Base-by-base conservation (phyloP, 2,113 vertebrate species). In the Suncus etruscus region DNA sequence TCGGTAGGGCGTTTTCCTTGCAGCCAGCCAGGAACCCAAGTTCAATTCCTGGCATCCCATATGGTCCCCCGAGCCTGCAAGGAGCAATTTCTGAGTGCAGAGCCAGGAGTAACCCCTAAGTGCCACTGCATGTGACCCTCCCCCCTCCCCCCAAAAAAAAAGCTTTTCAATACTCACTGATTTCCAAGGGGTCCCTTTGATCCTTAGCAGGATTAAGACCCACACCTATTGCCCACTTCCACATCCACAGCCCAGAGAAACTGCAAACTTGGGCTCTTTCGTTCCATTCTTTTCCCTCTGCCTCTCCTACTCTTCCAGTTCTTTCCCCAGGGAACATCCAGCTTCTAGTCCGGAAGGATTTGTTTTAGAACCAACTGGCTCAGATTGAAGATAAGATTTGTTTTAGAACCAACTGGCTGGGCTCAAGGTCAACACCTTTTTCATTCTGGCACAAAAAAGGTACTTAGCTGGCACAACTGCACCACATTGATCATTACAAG, bases 281-380 rank as follows among this genome's bases (percentile, higher is more conserved):
- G 3, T 73, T 78, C 15, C 47, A 11, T 29, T 1, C 15, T 31
- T 2, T 73, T 78, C 15, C 47, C 7, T 77, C 73, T 25, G 3
- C 73, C 63, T 8, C 3, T 78, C 24, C 32, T 0, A 24, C 39
- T 31, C 63, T 31, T 31, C 75, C 54, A 54, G 3, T 8, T 9
- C 27, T 20, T 45, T 39, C 50, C 69, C 39, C 50, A 11, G 25
- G 2, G 10, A 48, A 51, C 5, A 29, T 61, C 70, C 24, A 51
- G 18, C 14, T 51, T 65, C 75, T 27, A 18, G 54, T 54, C 54
- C 54, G 54, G 54, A 54, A 54, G 54, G 54, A 54, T 47, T 24
- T 78, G 70, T 74, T 84, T 70, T 65, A 74, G 29, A 47, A 66
- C 76, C 90, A 27, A 88, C 7, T 83, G 47, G 27, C 47, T 88